These are phyloP conservation scores for Gisinianus flammeolus DNA, from an alignment of 2,888 invertebrate genomes.

Conservation along the genomic window DNA sequence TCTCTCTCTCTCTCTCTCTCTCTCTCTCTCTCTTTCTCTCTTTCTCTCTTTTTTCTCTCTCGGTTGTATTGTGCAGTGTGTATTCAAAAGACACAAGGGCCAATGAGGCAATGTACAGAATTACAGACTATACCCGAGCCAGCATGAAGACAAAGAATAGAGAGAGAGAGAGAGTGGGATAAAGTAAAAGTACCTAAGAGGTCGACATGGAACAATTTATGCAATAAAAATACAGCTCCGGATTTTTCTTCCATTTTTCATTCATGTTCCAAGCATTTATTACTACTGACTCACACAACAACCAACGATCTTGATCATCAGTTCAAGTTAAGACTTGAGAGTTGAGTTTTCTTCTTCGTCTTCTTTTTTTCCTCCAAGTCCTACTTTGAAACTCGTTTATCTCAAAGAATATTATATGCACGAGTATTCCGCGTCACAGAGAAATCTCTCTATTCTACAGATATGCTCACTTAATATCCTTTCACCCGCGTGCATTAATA, in stretches of 20 bases:
- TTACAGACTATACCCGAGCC: background rate
- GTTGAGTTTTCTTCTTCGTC: background rate
- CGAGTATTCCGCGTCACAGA: background rate
- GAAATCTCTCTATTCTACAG: background rate
- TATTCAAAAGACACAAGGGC: background rate
- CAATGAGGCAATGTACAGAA: background rate
- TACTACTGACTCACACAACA: background rate
- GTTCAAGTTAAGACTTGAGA: too few species aligned
- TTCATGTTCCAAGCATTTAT: conserved; percentile 13
- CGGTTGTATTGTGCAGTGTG: background rate
- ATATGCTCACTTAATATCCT: background rate
- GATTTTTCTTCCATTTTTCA: conserved; percentile 19
- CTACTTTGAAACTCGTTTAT: background rate
- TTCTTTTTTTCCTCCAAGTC: too few species aligned
- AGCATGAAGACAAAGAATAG: too few species aligned
- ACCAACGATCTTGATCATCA: background rate
- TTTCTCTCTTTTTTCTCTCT: background rate
- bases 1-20: too few species aligned
- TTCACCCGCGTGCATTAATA: conserved; percentile 29
- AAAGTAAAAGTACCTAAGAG: too few species aligned
- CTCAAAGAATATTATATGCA: background rate
- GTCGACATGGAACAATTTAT: conserved; percentile 4
- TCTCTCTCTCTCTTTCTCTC: too few species aligned
- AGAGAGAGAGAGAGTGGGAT: too few species aligned
- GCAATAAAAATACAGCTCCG: background rate